Conservation (phyloP, 1,140 invertebrate genomes). For the Bactericera cockerelli region DNA sequence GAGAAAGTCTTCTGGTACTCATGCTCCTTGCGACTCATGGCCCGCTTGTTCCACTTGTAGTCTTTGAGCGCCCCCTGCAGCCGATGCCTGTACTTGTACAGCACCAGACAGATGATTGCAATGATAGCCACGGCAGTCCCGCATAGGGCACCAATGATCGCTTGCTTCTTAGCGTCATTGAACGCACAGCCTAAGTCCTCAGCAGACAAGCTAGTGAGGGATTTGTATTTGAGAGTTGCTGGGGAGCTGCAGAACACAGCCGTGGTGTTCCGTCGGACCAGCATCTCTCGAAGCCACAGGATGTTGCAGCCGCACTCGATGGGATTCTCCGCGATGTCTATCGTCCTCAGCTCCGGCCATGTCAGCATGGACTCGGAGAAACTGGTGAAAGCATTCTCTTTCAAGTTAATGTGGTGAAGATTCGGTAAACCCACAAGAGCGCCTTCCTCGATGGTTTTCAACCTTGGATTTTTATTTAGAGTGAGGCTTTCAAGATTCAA, state of each 20-base stretch:
- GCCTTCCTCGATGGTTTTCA: conserved; percentile 51
- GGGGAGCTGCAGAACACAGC: conserved; percentile 59
- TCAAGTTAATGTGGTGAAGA: conserved; percentile 51
- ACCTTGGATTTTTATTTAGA: conserved; percentile 56
- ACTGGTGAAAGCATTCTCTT: conserved; percentile 57
- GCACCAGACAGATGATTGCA: conserved; percentile 46
- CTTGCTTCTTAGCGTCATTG: conserved; percentile 54
- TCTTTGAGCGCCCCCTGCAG: conserved; percentile 64
- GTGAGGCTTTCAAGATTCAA: conserved; percentile 60
- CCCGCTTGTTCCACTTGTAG: conserved; percentile 63
- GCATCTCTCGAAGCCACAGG: conserved; percentile 60
- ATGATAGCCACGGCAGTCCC: conserved; percentile 48
- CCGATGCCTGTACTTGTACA: conserved; percentile 56
- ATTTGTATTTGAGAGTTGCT: conserved; percentile 45
- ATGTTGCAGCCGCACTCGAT: conserved; percentile 64
- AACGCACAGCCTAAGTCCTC: conserved; percentile 66
- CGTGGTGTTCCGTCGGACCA: conserved; percentile 48
- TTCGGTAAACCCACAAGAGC: conserved; percentile 60
- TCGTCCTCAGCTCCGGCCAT: conserved; percentile 54
- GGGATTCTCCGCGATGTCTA: conserved; percentile 70
- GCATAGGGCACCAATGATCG: conserved; percentile 54
- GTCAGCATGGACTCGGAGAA: conserved; percentile 57
- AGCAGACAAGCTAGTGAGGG: conserved; percentile 46
- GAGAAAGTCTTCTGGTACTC: conserved; percentile 78
- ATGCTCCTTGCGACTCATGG: conserved; percentile 59